phyloP scores from a whole-genome alignment of 2,113 vertebrate genomes.

The Hippocampus barbouri region DNA sequence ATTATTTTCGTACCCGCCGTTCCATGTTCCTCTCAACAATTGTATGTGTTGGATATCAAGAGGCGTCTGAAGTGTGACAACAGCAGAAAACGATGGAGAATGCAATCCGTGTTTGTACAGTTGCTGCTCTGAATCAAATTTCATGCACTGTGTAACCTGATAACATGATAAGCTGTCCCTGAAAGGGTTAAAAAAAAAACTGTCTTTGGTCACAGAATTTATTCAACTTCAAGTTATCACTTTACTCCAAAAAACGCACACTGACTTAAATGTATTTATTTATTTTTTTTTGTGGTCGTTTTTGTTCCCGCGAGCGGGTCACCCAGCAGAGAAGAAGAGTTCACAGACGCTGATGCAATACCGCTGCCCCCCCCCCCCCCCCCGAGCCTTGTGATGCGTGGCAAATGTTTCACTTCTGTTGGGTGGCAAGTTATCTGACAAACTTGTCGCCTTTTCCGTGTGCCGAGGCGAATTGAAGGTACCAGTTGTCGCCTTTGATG shows the following conservation, averaged over 20 bases:
- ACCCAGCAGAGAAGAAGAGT: neutral
- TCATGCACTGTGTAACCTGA: too few relatives aligned
- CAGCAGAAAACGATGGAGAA: neutral
- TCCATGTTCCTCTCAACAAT: neutral
- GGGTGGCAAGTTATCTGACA: neutral
- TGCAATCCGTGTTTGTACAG: neutral
- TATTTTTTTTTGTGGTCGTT: too few relatives aligned
- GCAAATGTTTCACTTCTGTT: constrained; percentile 4
- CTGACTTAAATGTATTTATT: too few relatives aligned
- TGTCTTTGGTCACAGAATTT: neutral
- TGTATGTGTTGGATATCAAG: neutral
- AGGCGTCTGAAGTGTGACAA: too few relatives aligned
- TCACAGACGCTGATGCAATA: neutral
- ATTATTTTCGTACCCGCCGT: neutral
- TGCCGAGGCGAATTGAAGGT: neutral
- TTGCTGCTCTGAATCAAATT: neutral
- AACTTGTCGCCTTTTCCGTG: neutral
- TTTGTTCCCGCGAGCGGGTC: neutral
- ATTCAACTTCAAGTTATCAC: neutral
- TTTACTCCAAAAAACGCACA: neutral
- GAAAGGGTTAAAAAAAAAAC: neutral
- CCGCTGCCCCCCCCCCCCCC: neutral
- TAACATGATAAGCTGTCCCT: too few relatives aligned
- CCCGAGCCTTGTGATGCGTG: neutral
- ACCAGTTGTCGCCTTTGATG: neutral